phyloP scores from a whole-genome alignment of 2,888 invertebrate species.

The Trissolcus brochymenae region DNA sequence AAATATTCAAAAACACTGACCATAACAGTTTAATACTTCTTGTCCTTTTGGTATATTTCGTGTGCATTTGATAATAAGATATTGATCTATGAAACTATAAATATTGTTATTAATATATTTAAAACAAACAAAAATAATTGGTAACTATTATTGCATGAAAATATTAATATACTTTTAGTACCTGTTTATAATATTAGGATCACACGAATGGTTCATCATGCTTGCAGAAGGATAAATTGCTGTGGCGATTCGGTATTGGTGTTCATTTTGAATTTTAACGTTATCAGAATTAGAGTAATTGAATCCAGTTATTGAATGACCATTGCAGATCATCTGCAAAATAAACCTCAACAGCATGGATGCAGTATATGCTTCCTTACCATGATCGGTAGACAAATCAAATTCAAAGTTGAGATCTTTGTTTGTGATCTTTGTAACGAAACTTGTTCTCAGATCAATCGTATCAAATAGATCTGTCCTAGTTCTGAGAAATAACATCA shows the following conservation, averaged over 20 bases:
- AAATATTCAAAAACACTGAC: constrained; percentile 67
- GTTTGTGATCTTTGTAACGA: constrained; percentile 65
- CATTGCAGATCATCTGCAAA: constrained; percentile 89
- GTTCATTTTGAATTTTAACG: constrained; percentile 62
- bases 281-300: constrained; percentile 61
- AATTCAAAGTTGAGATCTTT: constrained; percentile 60
- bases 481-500: constrained; percentile 81
- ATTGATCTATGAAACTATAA: constrained; percentile 83
- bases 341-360: constrained; percentile 85
- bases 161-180: constrained; percentile 65
- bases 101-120: not conserved
- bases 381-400: constrained; percentile 61
- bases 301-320: constrained; percentile 81
- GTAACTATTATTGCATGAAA: not conserved
- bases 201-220: constrained; percentile 95
- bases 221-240: constrained; percentile 91
- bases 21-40: constrained; percentile 92
- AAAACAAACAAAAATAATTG: not conserved
- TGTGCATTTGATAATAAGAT: constrained; percentile 84
- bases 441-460: constrained; percentile 73
- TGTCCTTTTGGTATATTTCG: constrained; percentile 81
- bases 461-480: constrained; percentile 82
- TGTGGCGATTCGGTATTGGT: constrained; percentile 81
- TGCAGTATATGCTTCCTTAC: constrained; percentile 78
- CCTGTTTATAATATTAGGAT: constrained; percentile 87